Evolutionary conservation across 2,888 invertebrate genomes (phyloP).

Genomic region (Dichetophora obliterata): DNA sequence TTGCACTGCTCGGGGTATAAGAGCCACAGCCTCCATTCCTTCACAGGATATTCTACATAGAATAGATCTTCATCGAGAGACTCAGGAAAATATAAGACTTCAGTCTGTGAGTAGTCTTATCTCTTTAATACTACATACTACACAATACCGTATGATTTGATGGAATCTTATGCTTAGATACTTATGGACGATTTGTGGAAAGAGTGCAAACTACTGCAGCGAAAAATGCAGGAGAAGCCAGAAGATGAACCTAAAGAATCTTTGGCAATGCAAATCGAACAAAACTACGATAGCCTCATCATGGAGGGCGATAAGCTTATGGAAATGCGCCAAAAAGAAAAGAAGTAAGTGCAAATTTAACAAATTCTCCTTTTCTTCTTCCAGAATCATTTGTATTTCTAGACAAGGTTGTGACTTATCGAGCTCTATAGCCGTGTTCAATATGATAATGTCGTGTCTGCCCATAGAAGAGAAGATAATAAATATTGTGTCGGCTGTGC

Average conservation of each 20-base stretch:
- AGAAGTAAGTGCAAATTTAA: slow-evolving; percentile 53
- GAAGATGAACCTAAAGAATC: slow-evolving; percentile 66
- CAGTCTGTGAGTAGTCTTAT: slow-evolving; percentile 58
- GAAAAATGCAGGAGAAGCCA: slow-evolving; percentile 64
- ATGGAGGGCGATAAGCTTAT: slow-evolving; percentile 66
- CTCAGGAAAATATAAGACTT: slow-evolving; percentile 64
- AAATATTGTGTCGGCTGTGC: slow-evolving; percentile 60
- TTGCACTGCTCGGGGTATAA: slow-evolving; percentile 55
- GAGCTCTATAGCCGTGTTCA: slow-evolving; percentile 62
- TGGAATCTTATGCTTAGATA: not conserved
- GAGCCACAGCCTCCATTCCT: slow-evolving; percentile 61
- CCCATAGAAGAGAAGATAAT: slow-evolving; percentile 63
- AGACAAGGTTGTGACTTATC: slow-evolving; percentile 65
- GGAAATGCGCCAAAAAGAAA: slow-evolving; percentile 64
- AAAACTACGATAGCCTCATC: slow-evolving; percentile 68
- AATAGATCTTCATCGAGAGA: slow-evolving; percentile 64
- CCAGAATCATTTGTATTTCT: not conserved
- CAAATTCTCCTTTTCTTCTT: not conserved
- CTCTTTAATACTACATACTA: not conserved
- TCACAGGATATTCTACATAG: slow-evolving; percentile 61
- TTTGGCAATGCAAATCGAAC: slow-evolving; percentile 67
- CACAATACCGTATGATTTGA: not conserved
- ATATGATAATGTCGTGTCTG: slow-evolving; percentile 61
- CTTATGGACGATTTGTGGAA: slow-evolving; percentile 65
- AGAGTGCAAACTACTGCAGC: slow-evolving; percentile 67